Conservation (phyloP, 2,888 invertebrate species). For the Chorisops tibialis region DNA sequence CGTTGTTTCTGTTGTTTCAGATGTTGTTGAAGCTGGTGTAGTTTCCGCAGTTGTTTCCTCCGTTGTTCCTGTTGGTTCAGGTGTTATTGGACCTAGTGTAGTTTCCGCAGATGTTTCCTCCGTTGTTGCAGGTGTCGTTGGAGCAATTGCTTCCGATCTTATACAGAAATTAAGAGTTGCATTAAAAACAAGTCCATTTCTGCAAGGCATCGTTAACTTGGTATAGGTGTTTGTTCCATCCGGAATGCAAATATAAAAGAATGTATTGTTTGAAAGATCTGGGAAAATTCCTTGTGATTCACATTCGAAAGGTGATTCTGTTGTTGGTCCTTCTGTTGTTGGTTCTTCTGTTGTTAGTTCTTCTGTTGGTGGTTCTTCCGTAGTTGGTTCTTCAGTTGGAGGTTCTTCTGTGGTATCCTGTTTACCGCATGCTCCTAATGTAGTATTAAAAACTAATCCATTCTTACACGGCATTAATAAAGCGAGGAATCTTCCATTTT, state of each 20-base stretch:
- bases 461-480: no score
- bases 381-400: background rate
- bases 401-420: background rate
- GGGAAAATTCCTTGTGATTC: background rate
- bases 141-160: background rate
- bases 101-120: background rate
- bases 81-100: background rate
- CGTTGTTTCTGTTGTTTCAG: background rate
- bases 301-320: background rate
- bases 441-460: no score
- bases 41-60: background rate
- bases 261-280: background rate
- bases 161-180: background rate
- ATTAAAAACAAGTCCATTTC: background rate
- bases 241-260: slow-evolving; percentile 2
- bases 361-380: background rate
- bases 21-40: background rate
- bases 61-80: background rate
- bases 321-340: slow-evolving; percentile 9
- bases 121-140: background rate
- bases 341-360: slow-evolving; percentile 1
- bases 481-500: no score
- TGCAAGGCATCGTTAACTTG: slow-evolving; percentile 2
- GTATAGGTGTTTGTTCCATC: background rate
- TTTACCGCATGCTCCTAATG: no score